Base-by-base conservation (phyloP, 2,797 vertebrate species). In the Leuciscus waleckii region DNA sequence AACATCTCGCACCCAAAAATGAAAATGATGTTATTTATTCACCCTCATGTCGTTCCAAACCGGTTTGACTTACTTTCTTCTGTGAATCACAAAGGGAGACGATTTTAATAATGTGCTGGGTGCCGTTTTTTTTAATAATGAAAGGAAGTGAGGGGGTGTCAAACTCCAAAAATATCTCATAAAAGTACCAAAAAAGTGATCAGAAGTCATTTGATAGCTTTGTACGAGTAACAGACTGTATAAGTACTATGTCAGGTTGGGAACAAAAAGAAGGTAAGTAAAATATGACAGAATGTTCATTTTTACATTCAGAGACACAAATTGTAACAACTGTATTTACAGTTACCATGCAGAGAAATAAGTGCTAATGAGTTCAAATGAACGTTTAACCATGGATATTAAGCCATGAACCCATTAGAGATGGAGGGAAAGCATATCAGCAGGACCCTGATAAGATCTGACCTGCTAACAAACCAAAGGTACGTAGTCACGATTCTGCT, bases 401-500 rank as follows among this genome's bases (percentile, higher is more conserved):
- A 46, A 49, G 32, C 41, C 65, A 65, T 51, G 14, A 67, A 9
- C 6, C 29, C 70, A 39, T 83, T 65, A 83, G 23, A 68, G 74
- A 58, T 67, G 85, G 46, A 71, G 69, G 69, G 43, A 58, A 37
- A 74, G 8, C 85, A 58, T 91, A 92, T 92, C 87, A 86, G 85
- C 74, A 84, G 68, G 56, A 85, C 71, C 69, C 71, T 81, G 92
- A 93, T 93, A 90, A 91, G 81, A 88, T 79, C 87, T 90, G 91
- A 92, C 87, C 88, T 89, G 82, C 70, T 89, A 87, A 87, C 90
- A 90, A 90, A 87, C 86, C 88, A 91, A 90, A 91, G 89, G 90
- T 89, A 90, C 87, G 87, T 85, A 79, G 84, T 92, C 86, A 90
- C 81, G 90, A 94, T 93, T 93, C 92, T 90, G 90, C 89, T 90